Base-by-base conservation (phyloP, 2,888 invertebrate species). In the Parnassius apollo region DNA sequence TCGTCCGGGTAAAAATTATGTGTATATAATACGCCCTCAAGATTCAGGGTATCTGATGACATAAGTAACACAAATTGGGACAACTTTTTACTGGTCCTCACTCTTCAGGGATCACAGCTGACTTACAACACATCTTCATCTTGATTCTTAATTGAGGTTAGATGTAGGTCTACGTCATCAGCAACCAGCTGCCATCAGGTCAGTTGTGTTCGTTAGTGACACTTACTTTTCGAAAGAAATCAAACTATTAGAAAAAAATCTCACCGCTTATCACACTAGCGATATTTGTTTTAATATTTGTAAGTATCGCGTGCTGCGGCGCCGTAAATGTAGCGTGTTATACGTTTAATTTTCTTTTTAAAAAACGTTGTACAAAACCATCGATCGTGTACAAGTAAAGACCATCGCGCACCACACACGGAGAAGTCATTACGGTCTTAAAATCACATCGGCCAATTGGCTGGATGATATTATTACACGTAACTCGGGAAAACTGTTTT, bases 401-500 rank as follows among this genome's bases (percentile, higher is more conserved):
- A 55, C 64, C 57, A 45, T 63, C 67, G 67, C n/a, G n/a, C n/a
- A n/a, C 75, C 75, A 65, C 76, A 78, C 73, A 76, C 72, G 64
- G 69, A 68, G 76, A 64, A 65, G 64, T 73, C 69, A 70, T 71
- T 75, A 72, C 66, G 58, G 62, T 58, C 66, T 69, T 62, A 61
- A 66, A 71, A 59, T 67, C 71, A 73, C 72, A 70, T 72, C 71
- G 72, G 69, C 75, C 77, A 76, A 80, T 80, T 80, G 80, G 74
- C 68, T 64, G 76, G 77, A 79, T 78, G 76, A 77, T 80, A 81
- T 82, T 80, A 83, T 82, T 82, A 80, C 77, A 74, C 74, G 70
- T 76, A 74, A 75, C 69, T 71, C 75, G 72, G 71, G 72, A 68
- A 70, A 53, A 72, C 66, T 73, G 22, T 73, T 78, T 66, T 72